Conservation (phyloP, 2,888 invertebrate genomes). For the Rhogogaster chlorosoma region DNA sequence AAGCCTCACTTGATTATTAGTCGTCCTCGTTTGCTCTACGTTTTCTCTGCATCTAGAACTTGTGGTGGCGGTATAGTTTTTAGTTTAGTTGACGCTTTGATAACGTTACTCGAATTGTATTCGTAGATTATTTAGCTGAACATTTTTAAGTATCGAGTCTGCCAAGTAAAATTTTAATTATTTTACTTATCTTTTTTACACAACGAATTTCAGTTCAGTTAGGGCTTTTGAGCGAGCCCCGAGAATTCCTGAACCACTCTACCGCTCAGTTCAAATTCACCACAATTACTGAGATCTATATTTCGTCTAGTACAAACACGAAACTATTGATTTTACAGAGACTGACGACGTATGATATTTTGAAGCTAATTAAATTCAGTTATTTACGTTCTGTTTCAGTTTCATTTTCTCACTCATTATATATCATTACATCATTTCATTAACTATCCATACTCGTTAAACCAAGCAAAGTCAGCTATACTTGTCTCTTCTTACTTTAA, state of each 20-base stretch:
- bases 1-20: constrained; percentile 38
- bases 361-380: neutral
- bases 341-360: neutral
- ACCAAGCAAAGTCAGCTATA: constrained; percentile 43
- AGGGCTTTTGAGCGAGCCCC: neutral
- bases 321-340: neutral
- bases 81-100: constrained; percentile 47
- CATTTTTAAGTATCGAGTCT: constrained; percentile 61
- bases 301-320: neutral
- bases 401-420: constrained; percentile 15
- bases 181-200: constrained; percentile 21
- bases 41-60: constrained; percentile 65
- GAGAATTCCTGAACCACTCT: neutral
- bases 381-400: neutral
- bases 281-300: neutral
- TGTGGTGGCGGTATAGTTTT: constrained; percentile 67
- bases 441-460: neutral
- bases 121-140: constrained; percentile 57
- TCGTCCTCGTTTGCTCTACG: constrained; percentile 58
- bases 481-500: constrained; percentile 61
- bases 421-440: constrained; percentile 19
- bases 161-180: constrained; percentile 61
- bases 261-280: neutral
- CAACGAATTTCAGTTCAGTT: neutral
- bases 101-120: constrained; percentile 9